Evolutionary conservation across 2,797 vertebrate species (phyloP).

Genomic region (Vespertilio murinus): DNA sequence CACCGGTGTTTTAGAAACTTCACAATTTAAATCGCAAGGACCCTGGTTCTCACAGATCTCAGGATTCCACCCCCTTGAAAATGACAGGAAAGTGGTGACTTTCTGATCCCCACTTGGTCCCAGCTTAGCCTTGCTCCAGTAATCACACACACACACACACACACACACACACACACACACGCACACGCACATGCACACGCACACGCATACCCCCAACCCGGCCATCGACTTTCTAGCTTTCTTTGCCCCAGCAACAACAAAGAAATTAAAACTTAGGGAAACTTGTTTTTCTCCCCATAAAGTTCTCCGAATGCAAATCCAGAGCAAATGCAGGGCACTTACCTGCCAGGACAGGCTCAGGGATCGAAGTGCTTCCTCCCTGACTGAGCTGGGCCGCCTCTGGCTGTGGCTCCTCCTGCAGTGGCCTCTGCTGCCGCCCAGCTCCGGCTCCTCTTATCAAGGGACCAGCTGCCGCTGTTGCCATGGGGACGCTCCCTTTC

Average conservation of each 20-base stretch:
- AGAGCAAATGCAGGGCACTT: conserved; percentile 78
- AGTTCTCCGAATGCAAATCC: conserved; percentile 40
- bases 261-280: conserved; percentile 1
- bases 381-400: conserved; percentile 39
- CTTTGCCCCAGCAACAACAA: conserved; percentile 17
- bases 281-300: conserved; percentile 13
- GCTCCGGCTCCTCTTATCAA: conserved; percentile 79
- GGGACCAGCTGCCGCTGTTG: conserved; percentile 71
- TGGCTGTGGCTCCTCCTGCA: neutral
- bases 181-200: no score
- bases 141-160: neutral
- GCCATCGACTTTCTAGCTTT: neutral
- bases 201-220: no score
- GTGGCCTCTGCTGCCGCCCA: conserved; percentile 47
- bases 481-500: conserved; percentile 77
- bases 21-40: neutral
- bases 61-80: neutral
- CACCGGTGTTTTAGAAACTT: neutral
- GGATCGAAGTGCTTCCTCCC: neutral
- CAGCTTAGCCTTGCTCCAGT: neutral
- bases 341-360: conserved; percentile 53
- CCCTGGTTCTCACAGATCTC: neutral
- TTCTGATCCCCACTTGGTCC: neutral
- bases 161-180: no score
- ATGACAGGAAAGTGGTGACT: neutral